Evolutionary conservation across 2,113 vertebrate genomes (phyloP).

Genomic region (Isurus oxyrinchus): DNA sequence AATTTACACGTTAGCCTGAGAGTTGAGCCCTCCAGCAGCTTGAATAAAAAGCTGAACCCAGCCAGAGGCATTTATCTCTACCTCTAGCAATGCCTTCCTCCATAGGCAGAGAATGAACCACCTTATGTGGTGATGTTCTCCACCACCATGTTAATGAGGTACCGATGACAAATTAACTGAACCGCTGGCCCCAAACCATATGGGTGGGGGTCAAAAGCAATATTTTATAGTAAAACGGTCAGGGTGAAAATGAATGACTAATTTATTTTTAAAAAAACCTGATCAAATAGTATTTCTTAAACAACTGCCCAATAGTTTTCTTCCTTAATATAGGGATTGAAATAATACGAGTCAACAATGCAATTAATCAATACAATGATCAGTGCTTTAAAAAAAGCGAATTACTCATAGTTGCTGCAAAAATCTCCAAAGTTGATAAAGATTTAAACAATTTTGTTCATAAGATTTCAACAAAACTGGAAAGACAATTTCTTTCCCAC

Average conservation of each 20-base stretch:
- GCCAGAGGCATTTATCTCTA: neutral
- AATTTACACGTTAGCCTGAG: neutral
- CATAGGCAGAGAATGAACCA: neutral
- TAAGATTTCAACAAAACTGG: neutral
- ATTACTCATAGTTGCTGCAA: neutral
- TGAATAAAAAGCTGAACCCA: neutral
- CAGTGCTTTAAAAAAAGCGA: neutral
- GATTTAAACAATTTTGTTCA: neutral
- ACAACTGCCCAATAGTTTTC: neutral
- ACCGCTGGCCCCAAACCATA: neutral
- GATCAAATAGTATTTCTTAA: neutral
- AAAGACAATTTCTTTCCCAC: neutral
- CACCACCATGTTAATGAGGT: neutral
- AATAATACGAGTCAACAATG: neutral
- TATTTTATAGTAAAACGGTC: neutral
- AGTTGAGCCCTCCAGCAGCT: neutral
- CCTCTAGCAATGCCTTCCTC: neutral
- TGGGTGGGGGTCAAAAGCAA: neutral
- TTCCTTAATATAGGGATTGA: neutral
- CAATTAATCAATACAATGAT: neutral
- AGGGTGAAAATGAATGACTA: neutral
- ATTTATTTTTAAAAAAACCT: neutral
- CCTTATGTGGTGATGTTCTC: neutral
- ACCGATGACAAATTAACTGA: neutral
- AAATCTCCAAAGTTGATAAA: neutral